These are phyloP conservation scores for Papilio helenus DNA, from an alignment of 1,140 invertebrate species.

Conservation along the genomic window DNA sequence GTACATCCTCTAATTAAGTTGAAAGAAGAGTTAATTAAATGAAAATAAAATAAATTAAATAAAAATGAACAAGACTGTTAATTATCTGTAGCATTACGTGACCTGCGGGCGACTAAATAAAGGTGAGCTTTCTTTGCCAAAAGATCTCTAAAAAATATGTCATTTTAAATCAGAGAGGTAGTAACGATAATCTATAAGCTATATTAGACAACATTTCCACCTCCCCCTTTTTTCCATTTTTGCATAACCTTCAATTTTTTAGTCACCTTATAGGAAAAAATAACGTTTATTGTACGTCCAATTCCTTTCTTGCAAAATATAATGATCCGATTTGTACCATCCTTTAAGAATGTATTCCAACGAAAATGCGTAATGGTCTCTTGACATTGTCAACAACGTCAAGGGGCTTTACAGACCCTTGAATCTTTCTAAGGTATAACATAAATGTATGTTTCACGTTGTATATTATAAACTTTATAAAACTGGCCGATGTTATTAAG, in stretches of 20 bases:
- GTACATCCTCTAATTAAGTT: conserved; percentile 1
- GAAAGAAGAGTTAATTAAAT: conserved; percentile 2
- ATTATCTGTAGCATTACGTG: background rate
- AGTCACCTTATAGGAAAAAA: background rate
- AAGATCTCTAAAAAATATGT: background rate
- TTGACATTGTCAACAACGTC: conserved; percentile 11
- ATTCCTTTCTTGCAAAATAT: background rate
- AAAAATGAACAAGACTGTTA: background rate
- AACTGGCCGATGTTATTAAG: background rate
- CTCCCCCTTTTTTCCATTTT: no score
- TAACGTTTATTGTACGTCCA: background rate
- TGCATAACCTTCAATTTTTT: background rate
- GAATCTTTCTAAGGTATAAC: background rate
- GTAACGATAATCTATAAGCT: no score
- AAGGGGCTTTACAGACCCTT: conserved; percentile 1
- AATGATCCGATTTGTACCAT: conserved; percentile 17
- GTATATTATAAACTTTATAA: background rate
- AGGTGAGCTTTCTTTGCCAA: background rate
- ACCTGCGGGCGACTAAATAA: background rate
- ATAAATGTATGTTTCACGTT: background rate
- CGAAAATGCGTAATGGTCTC: conserved; percentile 15
- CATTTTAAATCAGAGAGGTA: background rate
- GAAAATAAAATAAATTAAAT: background rate
- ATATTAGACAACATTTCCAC: no score
- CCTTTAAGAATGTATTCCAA: conserved; percentile 9